phyloP scores from a whole-genome alignment of 92 coral and sea anemone species.

The Blastomussa wellsi region DNA sequence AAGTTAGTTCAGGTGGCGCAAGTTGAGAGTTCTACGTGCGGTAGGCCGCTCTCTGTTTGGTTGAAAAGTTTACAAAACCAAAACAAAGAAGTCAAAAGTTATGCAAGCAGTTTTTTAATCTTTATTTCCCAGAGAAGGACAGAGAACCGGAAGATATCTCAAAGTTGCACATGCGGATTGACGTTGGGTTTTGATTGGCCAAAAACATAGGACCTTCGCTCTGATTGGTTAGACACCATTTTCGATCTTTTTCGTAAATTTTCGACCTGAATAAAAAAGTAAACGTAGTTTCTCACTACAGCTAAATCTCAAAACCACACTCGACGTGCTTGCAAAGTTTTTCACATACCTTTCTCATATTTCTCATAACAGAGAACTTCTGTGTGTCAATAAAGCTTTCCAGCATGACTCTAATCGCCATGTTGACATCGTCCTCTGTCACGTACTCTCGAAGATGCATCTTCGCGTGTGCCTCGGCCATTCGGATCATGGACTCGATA shows the following conservation, averaged over 20 bases:
- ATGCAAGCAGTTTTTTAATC: neutral
- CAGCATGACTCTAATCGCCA: slow-evolving; percentile 99
- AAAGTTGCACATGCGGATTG: neutral
- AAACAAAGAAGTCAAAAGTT: neutral
- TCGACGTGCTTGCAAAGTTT: neutral
- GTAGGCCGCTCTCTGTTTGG: neutral
- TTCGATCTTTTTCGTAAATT: no score
- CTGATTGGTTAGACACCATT: neutral
- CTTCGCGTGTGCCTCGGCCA: slow-evolving; percentile 97
- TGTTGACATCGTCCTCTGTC: slow-evolving; percentile 95
- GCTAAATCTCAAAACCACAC: neutral
- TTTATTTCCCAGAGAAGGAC: no score
- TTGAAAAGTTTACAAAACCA: neutral
- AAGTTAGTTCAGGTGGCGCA: neutral
- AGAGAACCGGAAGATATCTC: no score
- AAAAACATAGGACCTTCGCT: neutral
- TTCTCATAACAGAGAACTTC: slow-evolving; percentile 98
- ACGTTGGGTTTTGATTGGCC: neutral
- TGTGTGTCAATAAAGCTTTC: slow-evolving; percentile 99
- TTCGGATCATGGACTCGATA: slow-evolving; percentile 98
- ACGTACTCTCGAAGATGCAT: slow-evolving; percentile 95
- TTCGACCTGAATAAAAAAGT: neutral
- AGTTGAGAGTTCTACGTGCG: neutral
- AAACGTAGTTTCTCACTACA: no score
- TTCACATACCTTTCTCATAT: slow-evolving; percentile 85